phyloP scores from a whole-genome alignment of 2,113 vertebrate genomes.

The Nansenia antarctica region DNA sequence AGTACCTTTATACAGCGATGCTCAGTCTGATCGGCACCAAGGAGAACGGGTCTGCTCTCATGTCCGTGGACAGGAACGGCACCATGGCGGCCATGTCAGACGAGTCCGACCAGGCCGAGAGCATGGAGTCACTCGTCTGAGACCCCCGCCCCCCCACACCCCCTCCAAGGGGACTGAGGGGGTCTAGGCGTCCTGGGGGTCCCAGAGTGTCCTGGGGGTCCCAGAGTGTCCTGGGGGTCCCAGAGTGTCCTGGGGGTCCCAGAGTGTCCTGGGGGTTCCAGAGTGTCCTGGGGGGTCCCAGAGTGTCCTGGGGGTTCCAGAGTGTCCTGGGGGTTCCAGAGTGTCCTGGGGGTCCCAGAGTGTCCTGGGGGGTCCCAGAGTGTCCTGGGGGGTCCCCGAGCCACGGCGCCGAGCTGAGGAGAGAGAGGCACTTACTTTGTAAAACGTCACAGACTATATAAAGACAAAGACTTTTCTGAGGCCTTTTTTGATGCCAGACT shows the following conservation, averaged over 20 bases:
- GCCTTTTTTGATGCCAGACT: slow-evolving; percentile 99
- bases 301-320: too few relatives aligned
- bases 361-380: too few relatives aligned
- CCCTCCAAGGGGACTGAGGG: slow-evolving; percentile 49
- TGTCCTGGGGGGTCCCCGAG: too few relatives aligned
- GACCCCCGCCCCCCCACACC: slow-evolving; percentile 40
- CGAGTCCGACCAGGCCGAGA: slow-evolving; percentile 88
- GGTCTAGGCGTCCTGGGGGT: not conserved
- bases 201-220: too few relatives aligned
- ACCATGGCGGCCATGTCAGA: slow-evolving; percentile 83
- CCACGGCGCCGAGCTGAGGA: not conserved
- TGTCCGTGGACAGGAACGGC: slow-evolving; percentile 86
- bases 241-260: too few relatives aligned
- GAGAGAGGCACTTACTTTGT: slow-evolving; percentile 85
- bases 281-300: too few relatives aligned
- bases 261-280: slow-evolving; percentile 3
- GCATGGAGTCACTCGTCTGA: slow-evolving; percentile 94
- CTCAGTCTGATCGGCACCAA: slow-evolving; percentile 92
- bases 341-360: too few relatives aligned
- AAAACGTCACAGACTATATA: slow-evolving; percentile 85
- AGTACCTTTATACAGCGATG: slow-evolving; percentile 93
- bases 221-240: too few relatives aligned
- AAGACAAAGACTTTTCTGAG: slow-evolving; percentile 93
- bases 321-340: too few relatives aligned
- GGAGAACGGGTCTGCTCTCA: slow-evolving; percentile 80